Percentiles rank a stretch among this genome's conserved stretches.
Conservation (phyloP, 92 coral and sea anemone species). For the Desmophyllum pertusum region DNA sequence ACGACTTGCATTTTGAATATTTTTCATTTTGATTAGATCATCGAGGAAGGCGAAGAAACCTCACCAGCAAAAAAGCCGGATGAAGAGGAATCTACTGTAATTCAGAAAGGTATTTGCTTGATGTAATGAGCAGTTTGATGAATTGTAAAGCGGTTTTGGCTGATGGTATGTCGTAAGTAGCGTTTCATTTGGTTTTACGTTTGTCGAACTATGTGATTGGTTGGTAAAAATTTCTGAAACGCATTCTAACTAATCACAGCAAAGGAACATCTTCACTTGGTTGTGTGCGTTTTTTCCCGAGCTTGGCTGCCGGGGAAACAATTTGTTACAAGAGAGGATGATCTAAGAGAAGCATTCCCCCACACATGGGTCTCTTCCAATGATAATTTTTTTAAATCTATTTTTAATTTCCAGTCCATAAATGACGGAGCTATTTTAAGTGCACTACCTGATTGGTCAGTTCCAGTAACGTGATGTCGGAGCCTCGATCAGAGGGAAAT, state of each 20-base stretch:
- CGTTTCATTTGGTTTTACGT: neutral
- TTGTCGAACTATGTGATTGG: neutral
- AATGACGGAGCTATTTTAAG: too few species aligned
- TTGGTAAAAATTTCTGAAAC: neutral
- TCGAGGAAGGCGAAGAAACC: constrained; percentile 33
- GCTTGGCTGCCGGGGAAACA: neutral
- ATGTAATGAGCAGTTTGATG: neutral
- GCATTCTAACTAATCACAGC: neutral
- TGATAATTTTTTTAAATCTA: too few species aligned
- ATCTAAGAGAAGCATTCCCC: too few species aligned
- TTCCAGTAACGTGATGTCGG: too few species aligned
- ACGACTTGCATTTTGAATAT: neutral
- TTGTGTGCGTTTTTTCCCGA: neutral
- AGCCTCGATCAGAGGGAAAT: too few species aligned
- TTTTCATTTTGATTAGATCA: constrained; percentile 1
- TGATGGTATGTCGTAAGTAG: neutral
- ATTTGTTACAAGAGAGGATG: too few species aligned
- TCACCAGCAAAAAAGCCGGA: constrained; percentile 1
- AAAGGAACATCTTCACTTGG: neutral
- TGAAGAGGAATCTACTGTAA: neutral
- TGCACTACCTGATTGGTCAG: too few species aligned
- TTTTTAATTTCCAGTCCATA: too few species aligned
- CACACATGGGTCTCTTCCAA: too few species aligned
- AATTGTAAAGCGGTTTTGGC: neutral
- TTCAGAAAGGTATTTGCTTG: constrained; percentile 10